These are phyloP conservation scores for Rhineura floridana DNA, from an alignment of 2,113 vertebrate genomes.

Conservation along the genomic window DNA sequence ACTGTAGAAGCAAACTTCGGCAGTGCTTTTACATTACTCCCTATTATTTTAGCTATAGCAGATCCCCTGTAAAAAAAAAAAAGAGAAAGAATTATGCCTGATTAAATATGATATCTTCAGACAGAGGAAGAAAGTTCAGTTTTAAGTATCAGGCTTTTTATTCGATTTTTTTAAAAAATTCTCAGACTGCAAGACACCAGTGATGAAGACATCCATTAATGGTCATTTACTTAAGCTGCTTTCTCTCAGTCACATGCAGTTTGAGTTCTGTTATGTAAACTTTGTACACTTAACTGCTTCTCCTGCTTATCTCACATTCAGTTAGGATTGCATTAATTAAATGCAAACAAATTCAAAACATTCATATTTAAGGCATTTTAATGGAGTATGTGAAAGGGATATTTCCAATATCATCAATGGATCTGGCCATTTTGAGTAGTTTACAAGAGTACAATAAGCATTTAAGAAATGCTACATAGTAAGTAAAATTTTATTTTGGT, in stretches of 20 bases:
- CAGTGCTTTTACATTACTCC: constrained; percentile 82
- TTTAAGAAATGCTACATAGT: no score
- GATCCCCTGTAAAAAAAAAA: constrained; percentile 85
- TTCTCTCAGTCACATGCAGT: background rate
- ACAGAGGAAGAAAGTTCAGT: background rate
- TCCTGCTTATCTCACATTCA: no score
- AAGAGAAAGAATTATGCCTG: background rate
- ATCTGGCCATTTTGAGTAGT: no score
- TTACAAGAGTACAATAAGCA: no score
- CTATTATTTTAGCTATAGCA: constrained; percentile 90
- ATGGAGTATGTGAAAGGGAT: no score
- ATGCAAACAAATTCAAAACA: no score
- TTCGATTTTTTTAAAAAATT: background rate
- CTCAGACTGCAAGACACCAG: background rate
- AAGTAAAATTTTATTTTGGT: no score
- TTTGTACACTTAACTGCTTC: no score
- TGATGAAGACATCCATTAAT: background rate
- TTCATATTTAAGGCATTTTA: no score
- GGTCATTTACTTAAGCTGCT: background rate
- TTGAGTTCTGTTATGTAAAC: background rate
- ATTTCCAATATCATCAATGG: no score
- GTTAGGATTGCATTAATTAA: no score
- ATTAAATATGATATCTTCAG: background rate
- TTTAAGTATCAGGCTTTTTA: constrained; percentile 10
- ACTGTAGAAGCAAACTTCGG: constrained; percentile 86